Conservation (phyloP, 1,140 invertebrate genomes). For the Polypedilum pembai region DNA sequence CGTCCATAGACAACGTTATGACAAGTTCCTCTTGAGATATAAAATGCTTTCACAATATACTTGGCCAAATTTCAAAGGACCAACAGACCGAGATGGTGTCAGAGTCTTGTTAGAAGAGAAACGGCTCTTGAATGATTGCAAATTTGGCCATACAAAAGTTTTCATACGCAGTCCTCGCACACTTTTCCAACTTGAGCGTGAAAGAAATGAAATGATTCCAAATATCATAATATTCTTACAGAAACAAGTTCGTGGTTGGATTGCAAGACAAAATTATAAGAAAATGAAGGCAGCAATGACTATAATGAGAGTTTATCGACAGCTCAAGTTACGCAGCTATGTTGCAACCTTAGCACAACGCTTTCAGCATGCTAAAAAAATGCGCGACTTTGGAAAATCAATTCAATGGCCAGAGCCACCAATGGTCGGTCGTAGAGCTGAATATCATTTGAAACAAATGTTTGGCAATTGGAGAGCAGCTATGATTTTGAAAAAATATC, state of each 20-base stretch:
- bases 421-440: constrained; percentile 51
- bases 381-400: constrained; percentile 68
- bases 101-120: constrained; percentile 73
- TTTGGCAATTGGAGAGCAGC: constrained; percentile 73
- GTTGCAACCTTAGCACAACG: constrained; percentile 57
- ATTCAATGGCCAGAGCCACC: constrained; percentile 75
- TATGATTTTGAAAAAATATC: constrained; percentile 76
- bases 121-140: constrained; percentile 73
- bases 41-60: constrained; percentile 92
- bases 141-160: constrained; percentile 89
- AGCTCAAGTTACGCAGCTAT: constrained; percentile 77
- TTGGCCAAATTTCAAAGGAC: constrained; percentile 85
- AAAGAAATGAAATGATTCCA: constrained; percentile 73
- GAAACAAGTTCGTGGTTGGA: constrained; percentile 83
- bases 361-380: constrained; percentile 52
- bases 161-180: constrained; percentile 84
- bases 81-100: constrained; percentile 71
- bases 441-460: constrained; percentile 46
- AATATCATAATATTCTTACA: constrained; percentile 86
- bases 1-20: constrained; percentile 83
- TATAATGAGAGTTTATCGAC: constrained; percentile 77
- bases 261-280: constrained; percentile 71
- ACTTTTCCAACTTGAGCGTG: constrained; percentile 78
- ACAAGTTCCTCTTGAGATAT: constrained; percentile 77
- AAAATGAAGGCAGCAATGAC: constrained; percentile 74